These are phyloP conservation scores for Trilocha varians DNA, from an alignment of 2,888 invertebrate species.

Conservation along the genomic window DNA sequence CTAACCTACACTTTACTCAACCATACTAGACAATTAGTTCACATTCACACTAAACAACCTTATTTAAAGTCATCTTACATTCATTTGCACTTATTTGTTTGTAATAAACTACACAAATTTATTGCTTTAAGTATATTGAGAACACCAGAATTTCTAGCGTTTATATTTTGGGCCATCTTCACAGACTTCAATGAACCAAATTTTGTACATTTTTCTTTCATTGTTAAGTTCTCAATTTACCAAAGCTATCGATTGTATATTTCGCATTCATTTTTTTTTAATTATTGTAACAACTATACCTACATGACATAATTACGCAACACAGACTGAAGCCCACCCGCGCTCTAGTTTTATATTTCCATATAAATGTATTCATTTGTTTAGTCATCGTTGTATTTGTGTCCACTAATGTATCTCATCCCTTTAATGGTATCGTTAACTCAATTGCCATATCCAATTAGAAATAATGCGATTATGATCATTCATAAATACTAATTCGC, in stretches of 20 bases:
- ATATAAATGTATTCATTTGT: neutral
- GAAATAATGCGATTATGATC: neutral
- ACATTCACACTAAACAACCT: conserved; percentile 14
- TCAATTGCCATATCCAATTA: neutral
- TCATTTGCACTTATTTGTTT: neutral
- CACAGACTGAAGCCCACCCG: conserved; percentile 54
- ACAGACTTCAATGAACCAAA: neutral
- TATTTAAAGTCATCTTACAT: neutral
- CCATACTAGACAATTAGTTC: conserved; percentile 17
- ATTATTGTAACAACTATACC: conserved; percentile 10
- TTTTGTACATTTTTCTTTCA: neutral
- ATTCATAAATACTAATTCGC: neutral
- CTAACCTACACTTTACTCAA: conserved; percentile 23
- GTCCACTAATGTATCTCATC: neutral
- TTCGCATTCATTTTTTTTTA: neutral
- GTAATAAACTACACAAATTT: no score
- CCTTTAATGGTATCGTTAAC: neutral
- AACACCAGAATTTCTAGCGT: no score
- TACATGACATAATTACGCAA: conserved; percentile 17
- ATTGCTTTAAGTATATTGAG: neutral
- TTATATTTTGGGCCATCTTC: no score
- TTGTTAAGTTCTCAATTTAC: conserved; percentile 1
- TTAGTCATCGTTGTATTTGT: neutral
- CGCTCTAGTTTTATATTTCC: conserved; percentile 26
- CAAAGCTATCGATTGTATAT: neutral